Base-by-base conservation (phyloP, 2,888 invertebrate species). In the Agrochola lychnidis region DNA sequence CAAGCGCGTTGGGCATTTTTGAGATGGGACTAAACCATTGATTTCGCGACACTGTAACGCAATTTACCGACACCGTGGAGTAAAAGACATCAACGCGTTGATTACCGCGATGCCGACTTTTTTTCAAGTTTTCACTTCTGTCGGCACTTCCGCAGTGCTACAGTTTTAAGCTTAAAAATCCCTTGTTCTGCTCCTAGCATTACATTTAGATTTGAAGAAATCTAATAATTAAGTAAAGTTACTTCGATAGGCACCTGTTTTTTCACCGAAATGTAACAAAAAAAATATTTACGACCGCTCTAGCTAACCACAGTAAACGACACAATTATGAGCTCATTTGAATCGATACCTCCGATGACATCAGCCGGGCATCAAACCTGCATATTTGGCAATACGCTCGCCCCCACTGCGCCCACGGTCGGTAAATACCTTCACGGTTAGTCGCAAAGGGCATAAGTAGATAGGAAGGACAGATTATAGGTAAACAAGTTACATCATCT, bases 361-460 rank as follows among this genome's bases (percentile, higher is more conserved):
- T 91, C 91, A 91, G 81, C 78, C 78, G 88, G 86, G 89, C 73
- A 90, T 90, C 91, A 89, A 91, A 91, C 88, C 85, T 84, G 86
- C 89, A 90, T 91, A 90, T 90, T 90, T 89, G 90, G 90, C 78
- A 85, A 87, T 82, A 79, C 64, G 82, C 74, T 88, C 91, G 89
- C 84, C 89, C 86, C 86, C 88, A 83, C 84, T 84, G 89, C 85
- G 84, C 82, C 83, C 87, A 84, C 83, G 82, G 74, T 69, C 64
- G 62, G 84, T 62, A 86, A 87, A 87, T 86, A 88, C 73, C 87
- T 85, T 84, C 79, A 83, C 82, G 79, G 78, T 69, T 76, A 67
- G 78, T 83, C 67, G 74, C 57, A 81, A 88, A 88, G 88, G 89
- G 89, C 87, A 78, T 62, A 59, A 72, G 83, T 81, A 79, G 78